phyloP scores from a whole-genome alignment of 2,113 vertebrate genomes.

The Egretta garzetta region DNA sequence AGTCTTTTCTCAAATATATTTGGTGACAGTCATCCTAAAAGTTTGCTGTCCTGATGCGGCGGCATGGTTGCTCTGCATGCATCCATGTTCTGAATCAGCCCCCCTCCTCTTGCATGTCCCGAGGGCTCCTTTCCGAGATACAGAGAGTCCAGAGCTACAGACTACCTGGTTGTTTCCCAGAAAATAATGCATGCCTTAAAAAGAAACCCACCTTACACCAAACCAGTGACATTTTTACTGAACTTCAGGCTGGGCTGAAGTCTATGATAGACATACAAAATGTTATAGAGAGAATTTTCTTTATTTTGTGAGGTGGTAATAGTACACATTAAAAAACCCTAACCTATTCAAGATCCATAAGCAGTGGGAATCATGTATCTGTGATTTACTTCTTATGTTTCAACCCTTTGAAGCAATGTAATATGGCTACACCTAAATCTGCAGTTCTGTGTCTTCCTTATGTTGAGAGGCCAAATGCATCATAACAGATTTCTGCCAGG shows the following conservation, averaged over 20 bases:
- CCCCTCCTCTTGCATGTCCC: neutral
- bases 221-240: neutral
- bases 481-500: neutral
- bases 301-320: neutral
- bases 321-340: neutral
- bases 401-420: neutral
- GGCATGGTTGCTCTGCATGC: neutral
- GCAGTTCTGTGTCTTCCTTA: neutral
- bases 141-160: neutral
- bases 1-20: neutral
- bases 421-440: neutral
- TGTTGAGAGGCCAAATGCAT: neutral
- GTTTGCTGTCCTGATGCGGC: neutral
- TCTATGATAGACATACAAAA: neutral
- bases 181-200: neutral
- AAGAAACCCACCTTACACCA: neutral
- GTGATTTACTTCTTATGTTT: neutral
- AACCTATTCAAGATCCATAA: neutral
- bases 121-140: neutral
- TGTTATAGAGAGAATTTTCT: neutral
- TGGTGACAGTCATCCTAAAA: neutral
- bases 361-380: neutral
- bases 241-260: neutral
- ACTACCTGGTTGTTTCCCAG: neutral
- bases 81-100: rapidly evolving